Evolutionary conservation across 2,113 vertebrate genomes (phyloP), one percentile per base, ranked within the genome.

Genomic region (Antennarius striatus): DNA sequence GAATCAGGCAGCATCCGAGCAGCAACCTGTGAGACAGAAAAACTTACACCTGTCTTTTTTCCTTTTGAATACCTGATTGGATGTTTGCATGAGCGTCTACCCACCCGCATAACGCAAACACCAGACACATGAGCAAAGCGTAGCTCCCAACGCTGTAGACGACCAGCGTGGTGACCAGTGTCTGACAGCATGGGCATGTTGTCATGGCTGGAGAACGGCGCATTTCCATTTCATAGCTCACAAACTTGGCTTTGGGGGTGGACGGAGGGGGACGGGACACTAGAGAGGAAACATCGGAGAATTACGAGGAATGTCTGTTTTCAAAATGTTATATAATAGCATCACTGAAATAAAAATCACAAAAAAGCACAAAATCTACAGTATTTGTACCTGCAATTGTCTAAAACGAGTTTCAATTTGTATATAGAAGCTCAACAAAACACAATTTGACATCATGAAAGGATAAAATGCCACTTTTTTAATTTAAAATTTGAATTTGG

Each of bases 1-100:
- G 87, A 72, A 91, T 87, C 52, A 90, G 46, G 66, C 89, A 91
- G 71, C 88, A 92, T 63, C 90, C 88, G 2, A 89, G 4, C 39
- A 87, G 30, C 64, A 88, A 73, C 62, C 90, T 92, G 28, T 0
- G 13, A 73, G 39, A 62, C 5, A 66, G 3, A 77, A 63, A 63
- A 58, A 13, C 0, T 32, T 0, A 52, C 8, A 29, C 58, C 12
- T 75, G 9, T 11, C 2, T 14, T 39, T 10, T 12, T 11, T 32
- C 30, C 28, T 5, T 5, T 36, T 36, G 5, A 36, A 36, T 7
- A 12, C 28, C 52, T 7, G 51, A 6, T 30, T 54, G 16, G 13
- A 3, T 0, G 30, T 16, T 32, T 29, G 6, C 4, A 54, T 10
- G 16, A 22, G 8, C 1, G 42, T 56, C 6, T 67, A 15, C 91